Evolutionary conservation across 2,113 vertebrate species (phyloP).

Genomic region (Columba janthina): DNA sequence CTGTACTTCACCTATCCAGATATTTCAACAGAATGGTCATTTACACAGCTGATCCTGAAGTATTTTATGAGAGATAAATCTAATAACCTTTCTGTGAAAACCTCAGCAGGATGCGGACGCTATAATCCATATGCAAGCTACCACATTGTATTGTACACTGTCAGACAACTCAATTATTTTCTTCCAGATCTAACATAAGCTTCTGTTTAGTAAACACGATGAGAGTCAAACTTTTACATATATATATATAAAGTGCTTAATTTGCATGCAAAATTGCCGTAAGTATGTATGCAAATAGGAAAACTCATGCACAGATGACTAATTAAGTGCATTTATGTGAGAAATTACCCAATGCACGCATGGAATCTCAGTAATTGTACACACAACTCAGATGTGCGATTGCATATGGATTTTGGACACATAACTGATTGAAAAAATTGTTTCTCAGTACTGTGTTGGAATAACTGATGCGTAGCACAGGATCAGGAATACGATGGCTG

Average conservation of each 20-base stretch:
- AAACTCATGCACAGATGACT: constrained; percentile 65
- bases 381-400: constrained; percentile 28
- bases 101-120: constrained; percentile 3
- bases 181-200: constrained; percentile 12
- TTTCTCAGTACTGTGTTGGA: neutral
- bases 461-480: neutral
- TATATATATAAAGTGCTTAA: constrained; percentile 58
- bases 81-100: constrained; percentile 29
- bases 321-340: constrained; percentile 70
- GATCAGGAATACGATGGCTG: neutral
- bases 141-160: neutral
- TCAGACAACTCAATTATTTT: constrained; percentile 35
- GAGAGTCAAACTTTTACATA: constrained; percentile 57
- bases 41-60: constrained; percentile 28
- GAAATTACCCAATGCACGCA: constrained; percentile 59
- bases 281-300: constrained; percentile 68
- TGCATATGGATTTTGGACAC: constrained; percentile 57
- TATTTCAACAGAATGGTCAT: neutral
- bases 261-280: constrained; percentile 64
- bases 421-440: constrained; percentile 48
- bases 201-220: constrained; percentile 29
- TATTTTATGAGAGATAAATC: constrained; percentile 31
- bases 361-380: constrained; percentile 61
- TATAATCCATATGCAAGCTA: neutral
- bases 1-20: neutral